A percentile compares a stretch with the other conserved stretches of the same genome.
Conservation (phyloP, 2,888 invertebrate genomes). For the Galeruca laticollis region DNA sequence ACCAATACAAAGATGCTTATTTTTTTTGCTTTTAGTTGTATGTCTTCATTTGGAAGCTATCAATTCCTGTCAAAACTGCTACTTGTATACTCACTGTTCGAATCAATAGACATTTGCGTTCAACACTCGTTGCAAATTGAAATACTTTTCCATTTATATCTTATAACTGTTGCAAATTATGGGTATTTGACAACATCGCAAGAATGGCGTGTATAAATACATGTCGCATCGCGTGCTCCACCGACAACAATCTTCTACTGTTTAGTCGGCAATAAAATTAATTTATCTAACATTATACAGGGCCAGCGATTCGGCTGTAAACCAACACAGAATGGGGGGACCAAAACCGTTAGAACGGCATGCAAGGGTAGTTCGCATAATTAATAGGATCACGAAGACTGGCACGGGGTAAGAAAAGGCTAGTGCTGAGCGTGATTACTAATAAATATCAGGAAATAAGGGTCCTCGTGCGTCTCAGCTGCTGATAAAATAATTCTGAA, state of each 20-base stretch:
- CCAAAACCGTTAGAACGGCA: slow-evolving; percentile 58
- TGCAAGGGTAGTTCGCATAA: slow-evolving; percentile 65
- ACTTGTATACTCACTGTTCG: not conserved
- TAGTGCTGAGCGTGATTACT: slow-evolving; percentile 66
- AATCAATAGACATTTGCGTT: not conserved
- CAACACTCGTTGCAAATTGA: slow-evolving; percentile 49
- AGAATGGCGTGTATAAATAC: slow-evolving; percentile 50
- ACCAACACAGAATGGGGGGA: slow-evolving; percentile 60
- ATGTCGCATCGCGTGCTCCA: slow-evolving; percentile 66
- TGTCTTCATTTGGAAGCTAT: too few species aligned
- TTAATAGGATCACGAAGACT: slow-evolving; percentile 66
- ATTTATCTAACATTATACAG: slow-evolving; percentile 66
- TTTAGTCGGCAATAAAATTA: slow-evolving; percentile 69
- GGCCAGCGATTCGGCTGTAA: slow-evolving; percentile 62
- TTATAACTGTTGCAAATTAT: slow-evolving; percentile 27
- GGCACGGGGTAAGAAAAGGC: slow-evolving; percentile 66
- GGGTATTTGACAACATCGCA: slow-evolving; percentile 34
- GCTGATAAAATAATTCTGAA: slow-evolving; percentile 68
- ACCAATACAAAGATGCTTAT: too few species aligned
- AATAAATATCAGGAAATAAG: slow-evolving; percentile 68
- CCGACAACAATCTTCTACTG: slow-evolving; percentile 67
- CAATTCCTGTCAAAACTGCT: not conserved
- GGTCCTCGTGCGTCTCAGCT: slow-evolving; percentile 66
- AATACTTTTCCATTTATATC: not conserved
- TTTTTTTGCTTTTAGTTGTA: too few species aligned